Percentiles rank a stretch among this genome's conserved stretches.
These are phyloP conservation scores for Oncorhynchus kisutch DNA, from an alignment of 2,113 vertebrate genomes.

Conservation along the genomic window DNA sequence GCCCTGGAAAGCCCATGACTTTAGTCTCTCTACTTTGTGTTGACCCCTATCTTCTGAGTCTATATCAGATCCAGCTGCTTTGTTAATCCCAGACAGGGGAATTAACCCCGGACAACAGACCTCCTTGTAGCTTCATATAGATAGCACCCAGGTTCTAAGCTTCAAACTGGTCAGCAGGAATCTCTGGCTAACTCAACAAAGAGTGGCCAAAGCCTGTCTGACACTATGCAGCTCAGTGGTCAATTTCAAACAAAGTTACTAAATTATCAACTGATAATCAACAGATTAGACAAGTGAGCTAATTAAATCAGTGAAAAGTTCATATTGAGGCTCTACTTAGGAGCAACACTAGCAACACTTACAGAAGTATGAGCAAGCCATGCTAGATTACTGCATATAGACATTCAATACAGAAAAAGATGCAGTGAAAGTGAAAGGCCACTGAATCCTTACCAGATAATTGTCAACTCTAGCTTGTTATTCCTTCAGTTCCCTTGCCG, in stretches of 20 bases:
- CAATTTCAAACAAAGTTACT: not conserved
- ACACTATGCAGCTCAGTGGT: not conserved
- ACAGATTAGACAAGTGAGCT: no score
- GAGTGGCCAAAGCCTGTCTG: not conserved
- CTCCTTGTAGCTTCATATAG: not conserved
- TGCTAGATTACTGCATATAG: no score
- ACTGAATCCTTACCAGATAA: constrained; percentile 58
- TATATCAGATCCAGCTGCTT: constrained; percentile 21
- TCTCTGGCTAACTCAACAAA: not conserved
- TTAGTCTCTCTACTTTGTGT: constrained; percentile 39
- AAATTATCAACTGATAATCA: not conserved
- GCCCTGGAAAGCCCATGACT: constrained; percentile 3
- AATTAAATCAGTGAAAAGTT: no score
- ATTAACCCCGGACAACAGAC: constrained; percentile 7
- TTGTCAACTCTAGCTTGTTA: constrained; percentile 57
- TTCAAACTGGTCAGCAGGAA: not conserved
- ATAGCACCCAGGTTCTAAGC: not conserved
- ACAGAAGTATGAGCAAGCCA: not conserved
- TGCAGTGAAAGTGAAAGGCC: not conserved
- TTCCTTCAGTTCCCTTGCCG: constrained; percentile 64
- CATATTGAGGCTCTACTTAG: no score
- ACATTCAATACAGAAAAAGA: not conserved
- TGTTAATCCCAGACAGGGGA: constrained; percentile 10
- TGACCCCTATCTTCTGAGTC: constrained; percentile 19
- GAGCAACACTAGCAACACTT: not conserved